Evolutionary conservation across 1,140 invertebrate species (phyloP).

Genomic region (Drosophila bifasciata): DNA sequence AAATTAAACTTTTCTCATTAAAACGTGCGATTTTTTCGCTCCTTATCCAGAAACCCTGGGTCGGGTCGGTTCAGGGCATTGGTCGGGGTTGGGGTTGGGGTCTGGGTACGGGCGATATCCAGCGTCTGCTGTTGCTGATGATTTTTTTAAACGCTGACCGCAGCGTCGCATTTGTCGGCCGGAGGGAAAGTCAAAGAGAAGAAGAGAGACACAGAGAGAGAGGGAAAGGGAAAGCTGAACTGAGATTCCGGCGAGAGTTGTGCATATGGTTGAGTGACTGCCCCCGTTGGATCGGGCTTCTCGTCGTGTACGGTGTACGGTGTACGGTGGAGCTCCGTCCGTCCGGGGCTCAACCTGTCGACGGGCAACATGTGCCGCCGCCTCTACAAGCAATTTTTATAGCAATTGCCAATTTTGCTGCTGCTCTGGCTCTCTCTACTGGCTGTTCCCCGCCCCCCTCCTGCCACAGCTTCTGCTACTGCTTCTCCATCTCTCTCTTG

Average conservation of each 20-base stretch:
- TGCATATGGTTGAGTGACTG: conserved; percentile 68
- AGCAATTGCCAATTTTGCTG: conserved; percentile 73
- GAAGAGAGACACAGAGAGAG: not conserved
- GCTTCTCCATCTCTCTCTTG: conserved; percentile 24
- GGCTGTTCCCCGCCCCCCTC: conserved; percentile 7
- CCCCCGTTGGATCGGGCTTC: conserved; percentile 12
- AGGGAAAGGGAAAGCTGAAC: not conserved
- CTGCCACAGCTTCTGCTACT: conserved; percentile 4
- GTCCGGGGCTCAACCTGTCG: conserved; percentile 40
- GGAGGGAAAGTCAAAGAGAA: not conserved
- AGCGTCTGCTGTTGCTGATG: conserved; percentile 30
- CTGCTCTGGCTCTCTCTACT: no score
- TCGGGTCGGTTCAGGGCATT: no score
- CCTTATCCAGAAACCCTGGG: conserved; percentile 7
- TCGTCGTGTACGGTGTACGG: conserved; percentile 14
- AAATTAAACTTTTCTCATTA: conserved; percentile 84
- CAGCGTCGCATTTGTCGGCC: conserved; percentile 66
- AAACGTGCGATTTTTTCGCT: conserved; percentile 80
- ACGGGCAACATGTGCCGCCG: conserved; percentile 66
- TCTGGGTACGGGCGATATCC: not conserved
- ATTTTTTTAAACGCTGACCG: conserved; percentile 71
- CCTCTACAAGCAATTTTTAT: conserved; percentile 76
- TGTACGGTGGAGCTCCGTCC: no score
- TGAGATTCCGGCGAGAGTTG: conserved; percentile 66
- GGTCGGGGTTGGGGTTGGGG: no score